Base-by-base conservation (phyloP, 2,797 vertebrate species). In the Gadopsis marmoratus region DNA sequence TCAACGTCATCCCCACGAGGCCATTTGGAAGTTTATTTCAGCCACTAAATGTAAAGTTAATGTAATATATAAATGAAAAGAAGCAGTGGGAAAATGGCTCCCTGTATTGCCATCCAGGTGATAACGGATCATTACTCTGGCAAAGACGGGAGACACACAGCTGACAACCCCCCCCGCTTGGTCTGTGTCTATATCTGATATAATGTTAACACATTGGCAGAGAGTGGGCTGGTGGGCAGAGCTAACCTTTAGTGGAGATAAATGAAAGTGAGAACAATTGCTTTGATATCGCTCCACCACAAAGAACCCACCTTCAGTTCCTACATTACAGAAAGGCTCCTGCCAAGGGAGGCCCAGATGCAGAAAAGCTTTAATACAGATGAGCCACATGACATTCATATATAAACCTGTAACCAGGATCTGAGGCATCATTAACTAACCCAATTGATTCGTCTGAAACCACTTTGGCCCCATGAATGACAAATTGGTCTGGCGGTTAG, bases 201-300 rank as follows among this genome's bases (percentile, higher is more conserved):
- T 64, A 68, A 89, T 56, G 23, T 59, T 82, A 78, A 71, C 62
- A 86, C 76, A 74, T 41, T 78, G 60, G 53, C 41, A 54, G 60
- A 73, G 75, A 87, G 71, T 77, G 60, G 77, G 85, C 67, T 54
- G 65, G 31, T 64, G 72, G 80, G 89, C 67, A 86, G 84, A 78
- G 79, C 72, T 89, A 87, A 90, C 86, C 89, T 93, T 91, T 88
- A 79, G 69, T 43, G 54, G 70, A 90, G 82, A 88, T 80, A 86
- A 90, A 91, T 90, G 76, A 86, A 89, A 79, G 78, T 23, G 71
- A 83, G 81, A 82, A 86, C 76, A 84, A 84, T 71, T 79, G 79
- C 73, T 85, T 35, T 86, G 77, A 86, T 78, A 86, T 84, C 81
- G 78, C 41, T 67, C 33, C 9, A n/a, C 66, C 47, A 85, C 79